phyloP scores from a whole-genome alignment of 2,888 invertebrate genomes.

The Drosophila tripunctata region DNA sequence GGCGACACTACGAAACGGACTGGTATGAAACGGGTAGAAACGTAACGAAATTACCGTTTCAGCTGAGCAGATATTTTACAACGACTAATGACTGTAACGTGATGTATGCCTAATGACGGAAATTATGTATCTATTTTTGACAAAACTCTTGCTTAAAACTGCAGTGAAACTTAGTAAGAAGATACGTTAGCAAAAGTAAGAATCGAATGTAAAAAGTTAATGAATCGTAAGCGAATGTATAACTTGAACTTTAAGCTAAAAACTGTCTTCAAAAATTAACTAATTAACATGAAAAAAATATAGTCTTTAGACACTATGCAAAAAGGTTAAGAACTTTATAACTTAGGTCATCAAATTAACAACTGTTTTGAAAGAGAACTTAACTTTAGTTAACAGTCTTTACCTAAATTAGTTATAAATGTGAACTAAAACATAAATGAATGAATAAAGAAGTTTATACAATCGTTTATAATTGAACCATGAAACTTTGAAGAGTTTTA shows the following conservation, averaged over 20 bases:
- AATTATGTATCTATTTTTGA: conserved; percentile 32
- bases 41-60: conserved; percentile 61
- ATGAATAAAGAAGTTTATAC: too few relatives aligned
- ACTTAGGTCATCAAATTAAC: background rate
- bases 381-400: too few relatives aligned
- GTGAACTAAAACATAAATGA: too few relatives aligned
- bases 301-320: too few relatives aligned
- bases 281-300: background rate
- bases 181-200: background rate
- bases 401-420: too few relatives aligned
- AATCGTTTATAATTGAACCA: too few relatives aligned
- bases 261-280: background rate
- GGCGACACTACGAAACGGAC: conserved; percentile 59
- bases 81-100: conserved; percentile 49
- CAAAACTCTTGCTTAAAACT: conserved; percentile 6
- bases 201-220: background rate
- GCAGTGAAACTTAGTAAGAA: conserved; percentile 1
- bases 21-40: conserved; percentile 34
- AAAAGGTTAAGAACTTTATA: background rate
- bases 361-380: background rate
- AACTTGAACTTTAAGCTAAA: background rate
- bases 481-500: too few relatives aligned
- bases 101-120: conserved; percentile 59
- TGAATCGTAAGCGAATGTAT: background rate
- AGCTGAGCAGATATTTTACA: conserved; percentile 32